A percentile compares a stretch with the other conserved stretches of the same genome.
Evolutionary conservation across 2,888 invertebrate species (phyloP).

Genomic region (Scaptomyza flava): DNA sequence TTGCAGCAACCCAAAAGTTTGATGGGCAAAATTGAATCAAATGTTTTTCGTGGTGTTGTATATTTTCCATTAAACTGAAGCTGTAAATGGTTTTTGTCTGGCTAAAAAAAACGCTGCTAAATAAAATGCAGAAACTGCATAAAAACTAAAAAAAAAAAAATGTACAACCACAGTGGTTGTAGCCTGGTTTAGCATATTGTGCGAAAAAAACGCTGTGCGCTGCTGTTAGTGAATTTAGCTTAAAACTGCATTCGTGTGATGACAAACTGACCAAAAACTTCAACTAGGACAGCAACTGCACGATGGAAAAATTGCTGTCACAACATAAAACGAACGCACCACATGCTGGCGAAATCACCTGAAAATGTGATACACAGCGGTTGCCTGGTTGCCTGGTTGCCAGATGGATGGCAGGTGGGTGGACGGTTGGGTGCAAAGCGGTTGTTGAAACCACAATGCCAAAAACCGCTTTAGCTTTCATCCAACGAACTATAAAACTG

Average conservation of each 20-base stretch:
- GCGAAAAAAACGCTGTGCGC: conserved; percentile 18
- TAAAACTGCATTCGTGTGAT: conserved; percentile 70
- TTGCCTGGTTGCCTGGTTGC: background rate
- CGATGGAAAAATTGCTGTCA: conserved; percentile 72
- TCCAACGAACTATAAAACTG: conserved; percentile 75
- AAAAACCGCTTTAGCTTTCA: conserved; percentile 77
- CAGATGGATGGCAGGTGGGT: background rate
- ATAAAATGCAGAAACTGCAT: conserved; percentile 36
- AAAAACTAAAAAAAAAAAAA: background rate
- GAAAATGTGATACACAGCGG: conserved; percentile 14
- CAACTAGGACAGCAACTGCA: conserved; percentile 49
- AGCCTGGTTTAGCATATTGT: conserved; percentile 62
- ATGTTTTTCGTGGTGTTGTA: conserved; percentile 56
- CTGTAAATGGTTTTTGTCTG: conserved; percentile 51
- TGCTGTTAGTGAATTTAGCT: conserved; percentile 59
- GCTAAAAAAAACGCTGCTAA: conserved; percentile 15
- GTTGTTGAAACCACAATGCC: conserved; percentile 46
- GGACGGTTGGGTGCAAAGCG: conserved; percentile 21
- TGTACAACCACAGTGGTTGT: conserved; percentile 16
- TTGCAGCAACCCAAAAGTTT: no score
- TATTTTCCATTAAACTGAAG: conserved; percentile 70
- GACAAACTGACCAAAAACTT: conserved; percentile 72
- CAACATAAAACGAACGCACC: conserved; percentile 63
- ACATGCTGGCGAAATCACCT: conserved; percentile 35
- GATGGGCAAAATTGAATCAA: conserved; percentile 62